Conservation (phyloP, 2,797 vertebrate genomes). For the Naso thynnoides region DNA sequence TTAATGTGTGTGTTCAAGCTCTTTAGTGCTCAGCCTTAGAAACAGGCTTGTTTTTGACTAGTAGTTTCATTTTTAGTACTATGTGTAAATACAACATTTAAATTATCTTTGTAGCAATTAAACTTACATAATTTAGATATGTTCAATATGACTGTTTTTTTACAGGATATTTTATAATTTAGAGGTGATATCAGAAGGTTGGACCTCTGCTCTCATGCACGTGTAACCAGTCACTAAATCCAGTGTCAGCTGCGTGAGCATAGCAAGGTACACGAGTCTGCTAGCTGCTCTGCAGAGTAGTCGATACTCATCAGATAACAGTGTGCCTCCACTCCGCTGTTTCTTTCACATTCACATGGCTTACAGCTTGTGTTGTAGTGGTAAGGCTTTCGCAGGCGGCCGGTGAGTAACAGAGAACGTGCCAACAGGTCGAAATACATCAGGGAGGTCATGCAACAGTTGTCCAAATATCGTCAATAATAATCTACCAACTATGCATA, state of each 20-base stretch:
- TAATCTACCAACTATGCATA: not conserved
- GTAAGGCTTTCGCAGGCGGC: not conserved
- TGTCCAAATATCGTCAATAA: not conserved
- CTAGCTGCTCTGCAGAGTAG: constrained; percentile 24
- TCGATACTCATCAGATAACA: constrained; percentile 56
- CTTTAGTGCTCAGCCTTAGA: too few species aligned
- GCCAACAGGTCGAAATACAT: constrained; percentile 33
- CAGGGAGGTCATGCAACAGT: constrained; percentile 17
- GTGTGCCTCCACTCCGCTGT: constrained; percentile 6
- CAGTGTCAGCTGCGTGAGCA: not conserved
- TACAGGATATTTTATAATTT: not conserved
- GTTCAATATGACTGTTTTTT: not conserved
- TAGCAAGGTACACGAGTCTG: constrained; percentile 10
- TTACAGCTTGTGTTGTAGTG: not conserved
- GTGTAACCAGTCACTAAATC: constrained; percentile 6
- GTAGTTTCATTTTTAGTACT: not conserved
- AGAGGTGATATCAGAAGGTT: not conserved
- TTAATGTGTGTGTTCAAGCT: constrained; percentile 13
- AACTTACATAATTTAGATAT: not conserved
- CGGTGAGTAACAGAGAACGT: constrained; percentile 9
- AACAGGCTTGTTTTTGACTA: too few species aligned
- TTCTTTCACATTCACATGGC: constrained; percentile 22
- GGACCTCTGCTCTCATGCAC: constrained; percentile 13
- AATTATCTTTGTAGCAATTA: not conserved
- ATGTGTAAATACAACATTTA: not conserved